Percentiles rank a stretch among this genome's conserved stretches.
Evolutionary conservation across 2,113 vertebrate species (phyloP).

Genomic region (Clarias magur): DNA sequence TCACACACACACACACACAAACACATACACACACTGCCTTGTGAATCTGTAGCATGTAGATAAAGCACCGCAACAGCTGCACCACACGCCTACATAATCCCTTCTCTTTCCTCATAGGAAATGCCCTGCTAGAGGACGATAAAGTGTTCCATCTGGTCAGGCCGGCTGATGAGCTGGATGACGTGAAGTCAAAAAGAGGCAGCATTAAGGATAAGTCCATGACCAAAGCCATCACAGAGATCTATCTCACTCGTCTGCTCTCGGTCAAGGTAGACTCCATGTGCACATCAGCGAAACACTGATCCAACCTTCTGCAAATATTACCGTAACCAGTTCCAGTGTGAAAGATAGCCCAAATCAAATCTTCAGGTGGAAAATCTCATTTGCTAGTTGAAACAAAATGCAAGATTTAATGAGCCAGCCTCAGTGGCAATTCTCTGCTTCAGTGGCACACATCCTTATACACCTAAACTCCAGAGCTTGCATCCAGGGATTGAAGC

Average conservation of each 20-base stretch:
- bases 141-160: slow-evolving; percentile 94
- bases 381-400: slow-evolving; percentile 13
- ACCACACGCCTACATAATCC: background rate
- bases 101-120: slow-evolving; percentile 71
- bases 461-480: background rate
- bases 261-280: slow-evolving; percentile 88
- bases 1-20: background rate
- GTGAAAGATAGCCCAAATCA: background rate
- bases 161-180: slow-evolving; percentile 90
- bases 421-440: slow-evolving; percentile 14
- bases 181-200: slow-evolving; percentile 91
- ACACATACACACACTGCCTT: background rate
- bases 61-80: background rate
- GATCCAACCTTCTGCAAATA: background rate
- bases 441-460: slow-evolving; percentile 9
- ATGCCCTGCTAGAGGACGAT: slow-evolving; percentile 94
- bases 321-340: background rate
- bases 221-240: slow-evolving; percentile 99
- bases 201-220: slow-evolving; percentile 97
- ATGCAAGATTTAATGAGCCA: slow-evolving; percentile 10
- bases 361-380: slow-evolving; percentile 24
- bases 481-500: background rate
- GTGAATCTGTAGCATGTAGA: background rate
- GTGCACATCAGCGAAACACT: background rate
- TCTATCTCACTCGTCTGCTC: slow-evolving; percentile 95